Evolutionary conservation across 2,113 vertebrate species (phyloP).

Genomic region (Arizona elegans): DNA sequence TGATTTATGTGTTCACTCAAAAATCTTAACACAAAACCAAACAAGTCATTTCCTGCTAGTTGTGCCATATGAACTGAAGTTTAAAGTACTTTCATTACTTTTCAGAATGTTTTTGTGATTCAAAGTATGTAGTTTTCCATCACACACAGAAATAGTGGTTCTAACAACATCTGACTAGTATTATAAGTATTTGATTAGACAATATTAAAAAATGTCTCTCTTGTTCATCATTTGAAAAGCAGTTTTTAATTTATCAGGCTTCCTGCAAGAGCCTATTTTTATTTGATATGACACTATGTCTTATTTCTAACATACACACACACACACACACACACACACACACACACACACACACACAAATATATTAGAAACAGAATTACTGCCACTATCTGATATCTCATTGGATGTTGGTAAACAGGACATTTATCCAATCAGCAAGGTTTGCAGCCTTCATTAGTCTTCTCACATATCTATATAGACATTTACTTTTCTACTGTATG

Average conservation of each 20-base stretch:
- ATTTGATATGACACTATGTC: background rate
- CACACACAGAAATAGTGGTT: background rate
- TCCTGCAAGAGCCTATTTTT: slow-evolving; percentile 20
- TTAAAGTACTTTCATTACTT: background rate
- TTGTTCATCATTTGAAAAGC: slow-evolving; percentile 27
- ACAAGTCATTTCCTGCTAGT: background rate
- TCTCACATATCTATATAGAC: background rate
- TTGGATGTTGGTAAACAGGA: slow-evolving; percentile 1
- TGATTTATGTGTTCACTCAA: background rate
- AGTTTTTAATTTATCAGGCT: background rate
- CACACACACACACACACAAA: background rate
- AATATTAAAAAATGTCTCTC: slow-evolving; percentile 21
- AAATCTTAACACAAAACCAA: background rate
- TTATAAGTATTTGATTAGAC: slow-evolving; percentile 21
- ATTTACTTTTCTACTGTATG: background rate
- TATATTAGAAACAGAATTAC: background rate
- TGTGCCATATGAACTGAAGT: background rate
- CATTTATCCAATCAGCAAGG: slow-evolving; percentile 21
- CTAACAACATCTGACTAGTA: background rate
- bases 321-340: background rate
- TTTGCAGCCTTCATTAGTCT: slow-evolving; percentile 22
- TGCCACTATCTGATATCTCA: background rate
- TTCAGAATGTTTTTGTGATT: background rate
- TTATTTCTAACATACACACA: background rate
- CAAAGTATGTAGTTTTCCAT: background rate